Percentiles rank a stretch among this genome's conserved stretches.
These are phyloP conservation scores for Lithobates pipiens DNA, from an alignment of 2,797 vertebrate genomes.

Conservation along the genomic window DNA sequence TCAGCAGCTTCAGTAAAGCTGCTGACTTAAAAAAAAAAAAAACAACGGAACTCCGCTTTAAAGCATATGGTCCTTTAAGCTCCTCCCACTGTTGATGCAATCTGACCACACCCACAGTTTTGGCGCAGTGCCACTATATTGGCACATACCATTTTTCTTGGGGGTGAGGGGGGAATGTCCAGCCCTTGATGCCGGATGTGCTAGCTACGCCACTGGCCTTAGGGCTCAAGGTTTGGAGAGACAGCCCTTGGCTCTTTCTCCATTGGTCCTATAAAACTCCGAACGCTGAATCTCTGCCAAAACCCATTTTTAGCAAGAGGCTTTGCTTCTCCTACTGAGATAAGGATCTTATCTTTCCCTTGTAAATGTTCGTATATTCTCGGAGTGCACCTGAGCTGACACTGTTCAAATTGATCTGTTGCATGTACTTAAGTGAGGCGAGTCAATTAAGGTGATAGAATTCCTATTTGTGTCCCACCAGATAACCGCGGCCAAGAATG, in stretches of 20 bases:
- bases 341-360: conserved; percentile 50
- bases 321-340: not conserved
- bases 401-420: conserved; percentile 50
- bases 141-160: too few relatives aligned
- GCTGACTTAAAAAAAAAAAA: too few relatives aligned
- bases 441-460: conserved; percentile 52
- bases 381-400: conserved; percentile 25
- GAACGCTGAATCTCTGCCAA: not conserved
- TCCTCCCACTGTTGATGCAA: too few relatives aligned
- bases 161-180: too few relatives aligned
- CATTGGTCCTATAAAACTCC: not conserved
- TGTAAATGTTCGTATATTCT: conserved; percentile 24
- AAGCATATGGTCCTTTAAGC: too few relatives aligned
- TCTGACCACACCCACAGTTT: too few relatives aligned
- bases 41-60: too few relatives aligned
- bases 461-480: conserved; percentile 19
- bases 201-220: too few relatives aligned
- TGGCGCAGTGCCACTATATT: too few relatives aligned
- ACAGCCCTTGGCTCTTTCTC: not conserved
- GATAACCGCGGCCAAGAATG: not conserved
- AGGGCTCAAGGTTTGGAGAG: not conserved
- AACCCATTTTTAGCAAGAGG: not conserved
- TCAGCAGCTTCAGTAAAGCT: too few relatives aligned
- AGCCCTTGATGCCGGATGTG: too few relatives aligned
- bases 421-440: conserved; percentile 50